Evolutionary conservation across 2,888 invertebrate species (phyloP).

Genomic region (Tetrapedia diversipes): DNA sequence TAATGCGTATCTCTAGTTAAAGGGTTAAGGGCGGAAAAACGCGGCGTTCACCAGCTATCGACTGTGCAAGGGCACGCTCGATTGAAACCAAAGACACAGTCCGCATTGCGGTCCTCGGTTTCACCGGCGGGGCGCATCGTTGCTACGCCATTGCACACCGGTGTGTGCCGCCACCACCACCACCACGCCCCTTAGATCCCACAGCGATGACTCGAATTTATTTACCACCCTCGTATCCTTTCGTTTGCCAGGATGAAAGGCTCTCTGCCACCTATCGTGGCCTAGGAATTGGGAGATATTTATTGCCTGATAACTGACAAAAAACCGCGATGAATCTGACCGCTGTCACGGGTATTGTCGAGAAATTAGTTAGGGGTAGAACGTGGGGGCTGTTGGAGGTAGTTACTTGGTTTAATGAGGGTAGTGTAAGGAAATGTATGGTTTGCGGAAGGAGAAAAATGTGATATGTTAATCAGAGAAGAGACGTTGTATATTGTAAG

Average conservation of each 20-base stretch:
- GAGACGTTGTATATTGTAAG: too few species aligned
- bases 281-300: constrained; percentile 34
- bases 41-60: constrained; percentile 17
- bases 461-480: too few species aligned
- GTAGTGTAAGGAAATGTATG: too few species aligned
- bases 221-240: constrained; percentile 49
- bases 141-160: constrained; percentile 52
- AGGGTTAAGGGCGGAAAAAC: too few species aligned
- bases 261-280: background rate
- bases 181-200: constrained; percentile 48
- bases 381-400: background rate
- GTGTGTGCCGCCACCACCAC: background rate
- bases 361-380: background rate
- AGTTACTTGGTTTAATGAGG: too few species aligned
- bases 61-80: constrained; percentile 21
- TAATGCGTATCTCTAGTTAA: too few species aligned
- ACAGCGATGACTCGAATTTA: constrained; percentile 56
- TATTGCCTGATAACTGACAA: constrained; percentile 18
- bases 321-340: constrained; percentile 8
- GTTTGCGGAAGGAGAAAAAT: too few species aligned
- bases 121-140: constrained; percentile 40
- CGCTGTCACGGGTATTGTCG: constrained; percentile 13
- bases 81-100: constrained; percentile 44
- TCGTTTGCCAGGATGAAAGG: constrained; percentile 26
- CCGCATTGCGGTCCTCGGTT: constrained; percentile 59